A percentile compares a stretch with the other conserved stretches of the same genome.
Conservation (phyloP, 2,113 vertebrate species). For the Nannobrachium achirus region DNA sequence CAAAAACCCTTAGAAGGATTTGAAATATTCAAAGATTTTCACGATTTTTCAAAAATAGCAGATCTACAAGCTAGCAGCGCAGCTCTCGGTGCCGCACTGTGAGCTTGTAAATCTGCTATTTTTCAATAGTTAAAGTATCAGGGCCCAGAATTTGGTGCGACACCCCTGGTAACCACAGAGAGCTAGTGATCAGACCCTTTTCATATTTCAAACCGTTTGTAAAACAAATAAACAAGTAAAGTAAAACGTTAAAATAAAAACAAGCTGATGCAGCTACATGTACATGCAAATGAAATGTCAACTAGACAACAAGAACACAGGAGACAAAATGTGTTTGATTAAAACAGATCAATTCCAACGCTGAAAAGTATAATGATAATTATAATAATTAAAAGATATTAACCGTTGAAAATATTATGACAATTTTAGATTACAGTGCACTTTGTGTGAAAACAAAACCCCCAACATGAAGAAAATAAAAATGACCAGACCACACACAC, state of each 20-base stretch:
- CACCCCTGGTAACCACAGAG: too few species aligned
- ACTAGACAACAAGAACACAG: slow-evolving; percentile 40
- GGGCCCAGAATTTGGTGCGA: too few species aligned
- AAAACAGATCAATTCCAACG: slow-evolving; percentile 57
- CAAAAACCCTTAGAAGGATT: too few species aligned
- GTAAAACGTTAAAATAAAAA: slow-evolving; percentile 57
- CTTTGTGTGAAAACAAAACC: slow-evolving; percentile 71
- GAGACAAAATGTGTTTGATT: slow-evolving; percentile 57
- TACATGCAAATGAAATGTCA: slow-evolving; percentile 71
- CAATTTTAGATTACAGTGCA: slow-evolving; percentile 77
- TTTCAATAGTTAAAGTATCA: too few species aligned
- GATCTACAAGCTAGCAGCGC: too few species aligned
- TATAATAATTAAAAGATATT: slow-evolving; percentile 42
- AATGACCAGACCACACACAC: not conserved
- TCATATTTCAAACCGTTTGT: slow-evolving; percentile 56
- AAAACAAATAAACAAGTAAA: slow-evolving; percentile 42
- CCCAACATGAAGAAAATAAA: slow-evolving; percentile 15
- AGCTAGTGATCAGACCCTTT: slow-evolving; percentile 75
- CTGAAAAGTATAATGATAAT: slow-evolving; percentile 36
- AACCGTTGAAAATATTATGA: slow-evolving; percentile 47
- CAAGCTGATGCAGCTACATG: slow-evolving; percentile 57
- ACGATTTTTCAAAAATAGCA: too few species aligned
- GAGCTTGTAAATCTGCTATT: too few species aligned
- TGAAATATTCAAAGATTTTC: too few species aligned
- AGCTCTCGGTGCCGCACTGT: too few species aligned